These are phyloP conservation scores for Otocyon megalotis DNA, from an alignment of 2,113 vertebrate genomes.

Conservation along the genomic window DNA sequence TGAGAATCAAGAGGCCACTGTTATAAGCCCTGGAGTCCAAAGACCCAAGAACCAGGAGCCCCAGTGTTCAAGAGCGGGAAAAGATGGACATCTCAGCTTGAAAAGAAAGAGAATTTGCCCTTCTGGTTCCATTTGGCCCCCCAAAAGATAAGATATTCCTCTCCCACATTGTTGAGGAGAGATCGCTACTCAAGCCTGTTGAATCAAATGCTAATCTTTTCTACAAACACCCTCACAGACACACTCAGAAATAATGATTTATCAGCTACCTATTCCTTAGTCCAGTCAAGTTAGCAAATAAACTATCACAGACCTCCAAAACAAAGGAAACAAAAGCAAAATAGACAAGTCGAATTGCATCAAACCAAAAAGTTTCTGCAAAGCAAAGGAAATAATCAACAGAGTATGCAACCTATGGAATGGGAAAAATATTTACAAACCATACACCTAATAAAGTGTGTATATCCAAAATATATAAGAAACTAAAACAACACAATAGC, in stretches of 20 bases:
- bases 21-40: neutral
- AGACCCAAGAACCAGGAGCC: neutral
- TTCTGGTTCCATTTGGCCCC: neutral
- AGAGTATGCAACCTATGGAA: neutral
- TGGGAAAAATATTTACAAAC: neutral
- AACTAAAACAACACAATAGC: neutral
- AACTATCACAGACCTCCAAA: neutral
- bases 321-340: neutral
- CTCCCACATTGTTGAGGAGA: neutral
- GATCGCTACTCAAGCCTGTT: neutral
- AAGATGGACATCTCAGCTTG: neutral
- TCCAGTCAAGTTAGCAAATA: neutral
- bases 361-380: neutral
- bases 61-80: neutral
- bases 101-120: neutral
- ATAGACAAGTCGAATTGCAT: neutral
- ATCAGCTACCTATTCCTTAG: neutral
- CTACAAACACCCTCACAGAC: neutral
- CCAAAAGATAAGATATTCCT: neutral
- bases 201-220: neutral
- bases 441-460: neutral
- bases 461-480: neutral
- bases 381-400: neutral
- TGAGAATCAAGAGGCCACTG: neutral
- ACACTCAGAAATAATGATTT: neutral